Evolutionary conservation across 2,113 vertebrate genomes (phyloP).

Genomic region (Amphiprion ocellaris): DNA sequence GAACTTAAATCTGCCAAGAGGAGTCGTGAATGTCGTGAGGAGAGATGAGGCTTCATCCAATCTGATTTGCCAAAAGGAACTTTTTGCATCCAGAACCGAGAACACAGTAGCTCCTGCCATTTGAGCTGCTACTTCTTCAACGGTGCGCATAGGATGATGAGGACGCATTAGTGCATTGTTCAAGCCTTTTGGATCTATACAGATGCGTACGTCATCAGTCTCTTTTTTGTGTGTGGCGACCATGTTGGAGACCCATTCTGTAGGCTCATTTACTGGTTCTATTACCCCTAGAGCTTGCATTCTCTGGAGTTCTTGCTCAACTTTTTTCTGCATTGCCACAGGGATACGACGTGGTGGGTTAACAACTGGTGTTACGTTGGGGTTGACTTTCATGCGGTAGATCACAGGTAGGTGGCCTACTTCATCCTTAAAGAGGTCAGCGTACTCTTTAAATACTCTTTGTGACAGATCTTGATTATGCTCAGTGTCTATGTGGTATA

Average conservation of each 20-base stretch:
- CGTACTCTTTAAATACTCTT: background rate
- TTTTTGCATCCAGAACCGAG: conserved; percentile 22
- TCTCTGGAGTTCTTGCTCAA: background rate
- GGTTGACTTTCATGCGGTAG: conserved; percentile 20
- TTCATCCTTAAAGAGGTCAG: background rate
- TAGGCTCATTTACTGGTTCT: background rate
- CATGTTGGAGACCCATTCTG: conserved; percentile 31
- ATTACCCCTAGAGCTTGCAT: conserved; percentile 8
- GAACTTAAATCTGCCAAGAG: background rate
- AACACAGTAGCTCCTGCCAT: conserved; percentile 24
- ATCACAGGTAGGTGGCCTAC: background rate
- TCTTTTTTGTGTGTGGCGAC: conserved; percentile 11
- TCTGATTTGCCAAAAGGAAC: conserved; percentile 1
- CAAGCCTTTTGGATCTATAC: conserved; percentile 2
- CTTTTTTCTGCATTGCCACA: background rate
- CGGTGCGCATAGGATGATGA: background rate
- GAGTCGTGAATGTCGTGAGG: conserved; percentile 11
- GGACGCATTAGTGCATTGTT: conserved; percentile 16
- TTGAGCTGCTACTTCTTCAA: background rate
- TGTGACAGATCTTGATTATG: no score
- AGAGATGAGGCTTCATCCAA: background rate
- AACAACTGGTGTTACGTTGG: background rate
- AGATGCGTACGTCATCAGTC: conserved; percentile 9
- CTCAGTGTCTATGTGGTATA: no score
- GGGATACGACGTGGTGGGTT: conserved; percentile 16